Evolutionary conservation across 2,888 invertebrate genomes (phyloP).

Genomic region (Noctua pronuba): DNA sequence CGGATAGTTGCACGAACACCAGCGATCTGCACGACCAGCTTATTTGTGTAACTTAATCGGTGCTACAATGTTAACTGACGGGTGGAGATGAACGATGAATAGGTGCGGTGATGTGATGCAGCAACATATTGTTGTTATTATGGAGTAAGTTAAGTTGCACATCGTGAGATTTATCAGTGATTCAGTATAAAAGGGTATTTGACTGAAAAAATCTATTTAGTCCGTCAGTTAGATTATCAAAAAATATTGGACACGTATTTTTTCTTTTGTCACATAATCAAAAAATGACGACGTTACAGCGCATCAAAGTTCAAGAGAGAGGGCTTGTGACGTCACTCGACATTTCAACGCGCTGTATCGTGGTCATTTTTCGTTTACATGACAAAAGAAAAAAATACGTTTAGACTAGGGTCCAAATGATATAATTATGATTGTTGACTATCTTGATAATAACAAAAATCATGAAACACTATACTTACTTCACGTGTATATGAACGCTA

Average conservation of each 20-base stretch:
- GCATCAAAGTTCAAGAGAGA: too few species aligned
- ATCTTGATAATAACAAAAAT: not conserved
- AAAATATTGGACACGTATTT: too few species aligned
- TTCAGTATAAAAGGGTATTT: not conserved
- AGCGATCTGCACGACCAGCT: constrained; percentile 41
- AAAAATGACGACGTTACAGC: too few species aligned
- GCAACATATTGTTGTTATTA: not conserved
- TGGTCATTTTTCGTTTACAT: too few species aligned
- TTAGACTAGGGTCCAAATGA: not conserved
- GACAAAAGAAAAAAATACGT: too few species aligned
- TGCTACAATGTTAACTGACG: constrained; percentile 20
- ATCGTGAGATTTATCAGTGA: not conserved
- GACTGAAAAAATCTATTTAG: too few species aligned
- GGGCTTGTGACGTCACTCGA: too few species aligned
- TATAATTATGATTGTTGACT: not conserved
- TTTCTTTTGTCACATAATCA: too few species aligned
- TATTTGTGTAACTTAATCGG: constrained; percentile 61
- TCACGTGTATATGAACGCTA: too few species aligned
- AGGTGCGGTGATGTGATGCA: not conserved
- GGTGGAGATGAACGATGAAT: constrained; percentile 5
- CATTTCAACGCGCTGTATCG: too few species aligned
- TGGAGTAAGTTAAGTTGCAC: not conserved
- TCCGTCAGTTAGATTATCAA: too few species aligned
- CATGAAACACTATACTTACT: not conserved
- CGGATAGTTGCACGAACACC: constrained; percentile 65